A percentile compares a stretch with the other conserved stretches of the same genome.
phyloP scores from a whole-genome alignment of 2,888 invertebrate species.

The Mesoligia furuncula region DNA sequence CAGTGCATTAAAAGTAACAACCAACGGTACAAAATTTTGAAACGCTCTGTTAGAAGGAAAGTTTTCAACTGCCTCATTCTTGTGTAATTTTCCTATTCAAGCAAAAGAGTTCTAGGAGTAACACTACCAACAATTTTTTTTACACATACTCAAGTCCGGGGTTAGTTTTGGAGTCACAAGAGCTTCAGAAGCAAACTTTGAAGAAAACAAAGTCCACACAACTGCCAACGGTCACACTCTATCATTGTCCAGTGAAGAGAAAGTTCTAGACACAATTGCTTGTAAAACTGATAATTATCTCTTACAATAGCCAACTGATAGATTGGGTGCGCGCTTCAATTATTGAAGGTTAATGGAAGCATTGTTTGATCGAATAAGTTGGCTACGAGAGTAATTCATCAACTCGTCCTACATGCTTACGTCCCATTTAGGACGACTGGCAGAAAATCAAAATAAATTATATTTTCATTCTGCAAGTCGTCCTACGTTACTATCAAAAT shows the following conservation, averaged over 20 bases:
- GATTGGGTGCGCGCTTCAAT: constrained; percentile 48
- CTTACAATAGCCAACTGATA: constrained; percentile 53
- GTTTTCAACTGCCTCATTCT: constrained; percentile 1
- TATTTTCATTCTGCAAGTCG: no score
- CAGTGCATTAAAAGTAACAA: constrained; percentile 30
- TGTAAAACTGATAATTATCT: constrained; percentile 60
- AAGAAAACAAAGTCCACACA: constrained; percentile 42
- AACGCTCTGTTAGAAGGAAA: neutral
- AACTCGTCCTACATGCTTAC: no score
- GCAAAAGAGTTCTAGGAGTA: neutral
- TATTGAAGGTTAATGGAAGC: constrained; percentile 50
- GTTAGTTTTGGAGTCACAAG: neutral
- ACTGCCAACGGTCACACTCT: constrained; percentile 43
- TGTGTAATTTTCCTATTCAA: neutral
- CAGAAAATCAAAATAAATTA: no score
- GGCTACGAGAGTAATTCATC: neutral
- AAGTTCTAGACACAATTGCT: constrained; percentile 62
- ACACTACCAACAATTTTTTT: neutral
- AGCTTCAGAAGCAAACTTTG: constrained; percentile 22
- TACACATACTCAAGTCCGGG: neutral
- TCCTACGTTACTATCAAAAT: no score
- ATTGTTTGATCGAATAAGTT: constrained; percentile 56
- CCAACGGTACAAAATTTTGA: constrained; percentile 28
- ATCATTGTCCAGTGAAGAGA: constrained; percentile 60
- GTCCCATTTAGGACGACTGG: no score